These are phyloP conservation scores for Carlito syrichta DNA, from an alignment of 2,113 vertebrate genomes.

Conservation along the genomic window DNA sequence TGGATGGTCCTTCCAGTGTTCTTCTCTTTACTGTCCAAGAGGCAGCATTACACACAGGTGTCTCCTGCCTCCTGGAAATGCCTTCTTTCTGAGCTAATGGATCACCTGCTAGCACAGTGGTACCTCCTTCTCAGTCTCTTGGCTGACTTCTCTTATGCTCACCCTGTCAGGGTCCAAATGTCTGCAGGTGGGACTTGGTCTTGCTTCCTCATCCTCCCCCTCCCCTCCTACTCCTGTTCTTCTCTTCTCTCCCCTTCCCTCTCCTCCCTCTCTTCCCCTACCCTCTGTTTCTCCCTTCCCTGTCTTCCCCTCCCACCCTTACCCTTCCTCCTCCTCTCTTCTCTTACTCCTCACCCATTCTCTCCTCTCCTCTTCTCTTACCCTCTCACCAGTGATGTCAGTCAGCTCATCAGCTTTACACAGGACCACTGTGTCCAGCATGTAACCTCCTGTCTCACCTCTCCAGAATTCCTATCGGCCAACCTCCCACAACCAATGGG, in stretches of 20 bases:
- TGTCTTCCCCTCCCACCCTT: rapidly evolving
- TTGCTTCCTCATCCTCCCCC: background rate
- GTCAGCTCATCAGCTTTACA: background rate
- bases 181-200: background rate
- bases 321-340: background rate
- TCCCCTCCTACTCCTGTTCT: too few species aligned
- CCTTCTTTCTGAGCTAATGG: background rate
- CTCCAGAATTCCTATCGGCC: background rate
- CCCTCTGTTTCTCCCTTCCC: background rate
- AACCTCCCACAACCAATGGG: background rate
- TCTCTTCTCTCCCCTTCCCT: too few species aligned
- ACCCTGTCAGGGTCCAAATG: too few species aligned
- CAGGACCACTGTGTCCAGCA: background rate
- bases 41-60: background rate
- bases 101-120: background rate
- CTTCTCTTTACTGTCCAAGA: background rate
- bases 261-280: background rate
- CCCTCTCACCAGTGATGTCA: background rate
- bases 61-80: background rate
- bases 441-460: background rate
- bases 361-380: too few species aligned
- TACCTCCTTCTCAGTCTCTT: background rate
- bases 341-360: background rate
- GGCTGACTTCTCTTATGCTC: too few species aligned
- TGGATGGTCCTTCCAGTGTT: background rate